Conservation (phyloP, 1,140 invertebrate species). For the Aphaenogaster ashmeadi region DNA sequence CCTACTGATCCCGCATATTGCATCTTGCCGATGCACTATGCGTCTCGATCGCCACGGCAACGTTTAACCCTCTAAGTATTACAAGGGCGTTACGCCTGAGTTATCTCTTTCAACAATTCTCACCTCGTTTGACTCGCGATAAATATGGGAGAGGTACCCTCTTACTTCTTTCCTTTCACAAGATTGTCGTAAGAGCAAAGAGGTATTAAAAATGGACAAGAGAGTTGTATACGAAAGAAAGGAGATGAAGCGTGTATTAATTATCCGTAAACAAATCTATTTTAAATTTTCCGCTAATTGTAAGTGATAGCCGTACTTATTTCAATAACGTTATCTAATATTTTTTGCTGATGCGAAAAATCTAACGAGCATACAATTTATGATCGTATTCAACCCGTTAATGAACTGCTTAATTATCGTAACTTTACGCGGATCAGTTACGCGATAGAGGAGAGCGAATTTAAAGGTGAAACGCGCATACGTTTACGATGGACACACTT, state of each 20-base stretch:
- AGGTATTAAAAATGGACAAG: neutral
- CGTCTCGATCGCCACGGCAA: conserved; percentile 3
- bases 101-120: conserved; percentile 26
- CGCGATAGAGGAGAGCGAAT: neutral
- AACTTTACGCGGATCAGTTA: conserved; percentile 29
- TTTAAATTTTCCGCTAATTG: neutral
- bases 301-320: neutral
- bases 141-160: conserved; percentile 3
- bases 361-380: conserved; percentile 3
- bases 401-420: conserved; percentile 39
- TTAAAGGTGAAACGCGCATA: conserved; percentile 26
- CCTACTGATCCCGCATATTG: conserved; percentile 45
- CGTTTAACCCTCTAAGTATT: conserved; percentile 51
- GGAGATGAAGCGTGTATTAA: neutral
- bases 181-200: neutral
- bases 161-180: neutral
- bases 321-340: neutral
- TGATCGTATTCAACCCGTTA: neutral
- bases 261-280: neutral
- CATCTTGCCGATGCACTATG: conserved; percentile 30
- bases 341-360: neutral
- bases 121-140: neutral
- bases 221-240: neutral
- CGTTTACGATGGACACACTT: conserved; percentile 37
- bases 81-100: conserved; percentile 7